phyloP scores from a whole-genome alignment of 2,113 vertebrate species.

The Nothocercus julius region DNA sequence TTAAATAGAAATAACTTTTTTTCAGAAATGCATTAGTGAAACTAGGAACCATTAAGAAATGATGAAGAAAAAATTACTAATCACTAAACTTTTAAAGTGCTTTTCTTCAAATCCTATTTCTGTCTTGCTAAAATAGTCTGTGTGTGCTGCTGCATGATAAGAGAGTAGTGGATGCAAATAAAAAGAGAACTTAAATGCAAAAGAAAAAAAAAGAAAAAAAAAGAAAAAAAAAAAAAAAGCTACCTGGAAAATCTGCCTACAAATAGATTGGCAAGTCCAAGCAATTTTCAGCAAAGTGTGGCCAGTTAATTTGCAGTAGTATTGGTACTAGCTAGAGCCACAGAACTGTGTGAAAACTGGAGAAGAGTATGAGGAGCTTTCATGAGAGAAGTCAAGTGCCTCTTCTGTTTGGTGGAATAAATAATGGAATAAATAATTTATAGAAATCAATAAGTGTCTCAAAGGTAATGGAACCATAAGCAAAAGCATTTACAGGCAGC shows the following conservation, averaged over 20 bases:
- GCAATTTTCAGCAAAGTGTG: not conserved
- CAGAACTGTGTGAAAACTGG: not conserved
- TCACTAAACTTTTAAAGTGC: constrained; percentile 16
- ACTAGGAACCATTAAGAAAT: constrained; percentile 30
- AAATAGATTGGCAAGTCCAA: constrained; percentile 24
- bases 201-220: constrained; percentile 30
- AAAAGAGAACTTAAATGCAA: not conserved
- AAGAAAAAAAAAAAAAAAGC: constrained; percentile 33
- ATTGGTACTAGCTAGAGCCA: not conserved
- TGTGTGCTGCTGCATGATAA: not conserved
- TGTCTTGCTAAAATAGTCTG: not conserved
- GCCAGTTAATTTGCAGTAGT: constrained; percentile 23
- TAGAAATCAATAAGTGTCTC: constrained; percentile 49
- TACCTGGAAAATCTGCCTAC: constrained; percentile 10
- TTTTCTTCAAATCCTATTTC: constrained; percentile 17
- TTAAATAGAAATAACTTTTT: constrained; percentile 10
- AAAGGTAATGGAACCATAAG: constrained; percentile 34
- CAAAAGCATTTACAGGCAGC: constrained; percentile 38
- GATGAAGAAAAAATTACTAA: constrained; percentile 41
- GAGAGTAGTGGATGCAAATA: constrained; percentile 1
- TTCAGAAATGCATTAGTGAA: constrained; percentile 25
- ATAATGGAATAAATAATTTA: constrained; percentile 49
- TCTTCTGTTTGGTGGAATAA: constrained; percentile 9
- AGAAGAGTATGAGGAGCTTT: not conserved
- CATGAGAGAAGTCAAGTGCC: not conserved